phyloP scores from a whole-genome alignment of 2,113 vertebrate genomes.

The Myotis brandtii region DNA sequence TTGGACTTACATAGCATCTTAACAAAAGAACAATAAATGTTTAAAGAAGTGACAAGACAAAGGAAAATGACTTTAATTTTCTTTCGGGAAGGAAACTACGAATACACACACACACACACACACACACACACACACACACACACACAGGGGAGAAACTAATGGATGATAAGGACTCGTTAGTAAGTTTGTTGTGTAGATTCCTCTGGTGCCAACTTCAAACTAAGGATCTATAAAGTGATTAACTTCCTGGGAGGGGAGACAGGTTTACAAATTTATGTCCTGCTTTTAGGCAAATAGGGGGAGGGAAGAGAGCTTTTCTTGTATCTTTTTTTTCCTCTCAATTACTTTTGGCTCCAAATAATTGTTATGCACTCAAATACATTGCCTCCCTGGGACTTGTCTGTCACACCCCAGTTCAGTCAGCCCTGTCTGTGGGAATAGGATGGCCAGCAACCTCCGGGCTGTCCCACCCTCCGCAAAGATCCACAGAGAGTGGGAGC shows the following conservation, averaged over 20 bases:
- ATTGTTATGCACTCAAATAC: background rate
- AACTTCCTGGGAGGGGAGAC: background rate
- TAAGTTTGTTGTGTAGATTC: background rate
- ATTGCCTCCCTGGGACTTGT: background rate
- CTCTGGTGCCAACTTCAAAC: background rate
- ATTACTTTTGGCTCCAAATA: background rate
- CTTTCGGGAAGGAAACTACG: no score
- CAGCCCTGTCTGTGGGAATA: background rate
- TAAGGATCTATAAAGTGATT: background rate
- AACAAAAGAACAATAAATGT: no score
- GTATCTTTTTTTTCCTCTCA: background rate
- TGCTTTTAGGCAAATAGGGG: background rate
- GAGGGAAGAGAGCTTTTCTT: background rate
- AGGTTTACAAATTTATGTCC: background rate
- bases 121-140: no score
- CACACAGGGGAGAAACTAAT: background rate
- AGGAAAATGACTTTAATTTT: no score
- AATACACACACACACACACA: no score
- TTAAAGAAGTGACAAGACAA: no score
- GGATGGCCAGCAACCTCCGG: background rate
- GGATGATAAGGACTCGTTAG: background rate
- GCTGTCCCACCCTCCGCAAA: background rate
- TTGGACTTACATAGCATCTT: no score
- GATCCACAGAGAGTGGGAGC: background rate
- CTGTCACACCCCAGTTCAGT: background rate